Conservation (phyloP, 2,888 invertebrate genomes). For the Diaperis boleti region DNA sequence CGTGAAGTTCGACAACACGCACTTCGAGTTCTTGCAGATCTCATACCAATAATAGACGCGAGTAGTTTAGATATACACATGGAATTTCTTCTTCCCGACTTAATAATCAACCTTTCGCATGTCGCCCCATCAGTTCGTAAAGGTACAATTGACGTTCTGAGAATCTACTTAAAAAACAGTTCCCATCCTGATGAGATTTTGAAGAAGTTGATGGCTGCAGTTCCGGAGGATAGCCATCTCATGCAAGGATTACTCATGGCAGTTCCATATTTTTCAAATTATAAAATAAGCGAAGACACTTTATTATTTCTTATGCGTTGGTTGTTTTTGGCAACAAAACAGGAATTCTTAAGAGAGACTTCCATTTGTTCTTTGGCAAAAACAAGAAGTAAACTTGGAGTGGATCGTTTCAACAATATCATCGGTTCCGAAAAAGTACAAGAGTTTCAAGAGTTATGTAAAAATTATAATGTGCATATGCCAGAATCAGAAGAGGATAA, state of each 20-base stretch:
- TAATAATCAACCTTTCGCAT: constrained; percentile 84
- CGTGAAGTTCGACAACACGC: constrained; percentile 89
- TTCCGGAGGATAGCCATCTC: constrained; percentile 70
- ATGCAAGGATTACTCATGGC: constrained; percentile 64
- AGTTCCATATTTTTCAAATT: constrained; percentile 62
- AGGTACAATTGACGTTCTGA: constrained; percentile 81
- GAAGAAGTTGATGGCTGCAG: constrained; percentile 74
- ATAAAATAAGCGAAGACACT: constrained; percentile 50
- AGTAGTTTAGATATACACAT: constrained; percentile 78
- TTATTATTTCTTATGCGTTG: constrained; percentile 36
- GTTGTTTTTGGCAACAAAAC: constrained; percentile 35
- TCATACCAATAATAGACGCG: constrained; percentile 77
- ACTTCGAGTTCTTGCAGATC: constrained; percentile 81
- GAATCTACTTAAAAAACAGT: constrained; percentile 79
- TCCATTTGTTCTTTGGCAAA: constrained; percentile 77
- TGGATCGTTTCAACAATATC: constrained; percentile 72
- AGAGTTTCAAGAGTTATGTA: constrained; percentile 73
- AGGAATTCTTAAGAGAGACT: constrained; percentile 70
- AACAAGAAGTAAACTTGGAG: constrained; percentile 77
- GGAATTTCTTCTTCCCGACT: constrained; percentile 73
- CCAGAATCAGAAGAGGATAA: constrained; percentile 67
- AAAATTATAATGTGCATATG: constrained; percentile 69
- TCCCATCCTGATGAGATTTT: constrained; percentile 77
- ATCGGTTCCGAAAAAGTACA: constrained; percentile 62
- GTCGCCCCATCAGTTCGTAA: constrained; percentile 84